Evolutionary conservation across 35 echinoderm and acorn worm genomes (phyloP), one percentile per base, ranked within the genome.

Genomic region (Patiria miniata): DNA sequence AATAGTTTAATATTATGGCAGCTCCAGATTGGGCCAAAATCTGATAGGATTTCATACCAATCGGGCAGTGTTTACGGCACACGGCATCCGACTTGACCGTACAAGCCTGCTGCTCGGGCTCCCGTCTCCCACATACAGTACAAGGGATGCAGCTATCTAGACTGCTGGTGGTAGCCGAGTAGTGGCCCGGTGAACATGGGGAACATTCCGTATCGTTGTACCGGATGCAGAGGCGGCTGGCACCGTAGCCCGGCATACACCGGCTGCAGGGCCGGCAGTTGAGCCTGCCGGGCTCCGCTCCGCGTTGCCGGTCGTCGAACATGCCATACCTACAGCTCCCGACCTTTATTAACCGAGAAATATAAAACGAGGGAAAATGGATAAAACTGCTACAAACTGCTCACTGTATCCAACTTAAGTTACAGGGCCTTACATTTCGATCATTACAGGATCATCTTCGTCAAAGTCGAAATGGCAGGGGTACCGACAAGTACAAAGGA

Each of bases 251-350:
- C 34, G 29, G 23, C 65, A 73, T 2, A 15, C 65, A 73, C 21
- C 14, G 65, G 65, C 65, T 73, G 65, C 65, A 73, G 29, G 65
- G 65, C 6, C 65, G 65, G 26, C 65, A 73, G 65, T 73, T 73
- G 19, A 73, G 65, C 23, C 10, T 34, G 5, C 58, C 58, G n/a
- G 19, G 14, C 7, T 73, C 65, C 14, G 65, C 26, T 30, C 65
- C 34, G 65, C 65, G 65, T 10, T 32, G 22, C 29, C 34, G 65
- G 65, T 73, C 65, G 29, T 73, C 65, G 26, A 73, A 73, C 65
- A 73, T 73, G 26, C 34, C 65, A 73, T 73, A 73, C 14, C 34
- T 18, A 9, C 65, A 34, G 65, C 23, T 22, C n/a, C n/a, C n/a
- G n/a, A n/a, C n/a, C n/a, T n/a, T n/a, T n/a, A n/a, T n/a, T n/a